A percentile compares a stretch with the other conserved stretches of the same genome.
phyloP scores from a whole-genome alignment of 2,797 vertebrate species.

The Enteromius trimaculatus region DNA sequence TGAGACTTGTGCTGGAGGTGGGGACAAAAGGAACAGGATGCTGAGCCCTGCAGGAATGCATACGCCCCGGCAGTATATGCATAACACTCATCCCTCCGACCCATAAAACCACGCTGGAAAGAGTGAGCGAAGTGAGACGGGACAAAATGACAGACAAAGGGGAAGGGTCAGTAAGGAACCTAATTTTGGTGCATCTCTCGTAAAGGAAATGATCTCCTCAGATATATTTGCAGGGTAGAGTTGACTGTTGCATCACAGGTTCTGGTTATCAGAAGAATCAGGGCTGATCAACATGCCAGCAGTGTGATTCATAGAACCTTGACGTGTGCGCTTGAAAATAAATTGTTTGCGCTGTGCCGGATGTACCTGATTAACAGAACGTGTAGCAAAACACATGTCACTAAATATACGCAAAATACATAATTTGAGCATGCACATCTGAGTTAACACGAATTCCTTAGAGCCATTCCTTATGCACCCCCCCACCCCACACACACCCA shows the following conservation, averaged over 20 bases:
- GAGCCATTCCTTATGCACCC: not conserved
- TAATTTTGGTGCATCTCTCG: not conserved
- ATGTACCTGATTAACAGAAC: not conserved
- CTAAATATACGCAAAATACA: not conserved
- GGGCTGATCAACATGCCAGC: not conserved
- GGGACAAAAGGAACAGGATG: conserved; percentile 79
- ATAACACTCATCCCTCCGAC: conserved; percentile 55
- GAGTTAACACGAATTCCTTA: not conserved
- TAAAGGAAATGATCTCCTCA: conserved; percentile 36
- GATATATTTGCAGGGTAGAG: conserved; percentile 31
- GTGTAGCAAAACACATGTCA: not conserved
- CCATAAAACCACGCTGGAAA: conserved; percentile 35
- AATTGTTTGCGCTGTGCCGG: not conserved
- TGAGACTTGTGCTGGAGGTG: conserved; percentile 73
- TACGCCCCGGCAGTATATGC: conserved; percentile 70
- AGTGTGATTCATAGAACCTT: conserved; percentile 3
- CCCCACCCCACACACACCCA: not conserved
- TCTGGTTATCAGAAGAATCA: conserved; percentile 31
- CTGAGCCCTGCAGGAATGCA: conserved; percentile 79
- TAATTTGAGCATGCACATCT: not conserved
- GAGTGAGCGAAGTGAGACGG: conserved; percentile 26
- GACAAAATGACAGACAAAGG: not conserved
- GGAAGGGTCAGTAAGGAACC: conserved; percentile 6
- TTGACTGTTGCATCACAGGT: conserved; percentile 34
- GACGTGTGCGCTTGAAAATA: not conserved